Evolutionary conservation across 2,113 vertebrate species (phyloP).

Genomic region (Bos javanicus): DNA sequence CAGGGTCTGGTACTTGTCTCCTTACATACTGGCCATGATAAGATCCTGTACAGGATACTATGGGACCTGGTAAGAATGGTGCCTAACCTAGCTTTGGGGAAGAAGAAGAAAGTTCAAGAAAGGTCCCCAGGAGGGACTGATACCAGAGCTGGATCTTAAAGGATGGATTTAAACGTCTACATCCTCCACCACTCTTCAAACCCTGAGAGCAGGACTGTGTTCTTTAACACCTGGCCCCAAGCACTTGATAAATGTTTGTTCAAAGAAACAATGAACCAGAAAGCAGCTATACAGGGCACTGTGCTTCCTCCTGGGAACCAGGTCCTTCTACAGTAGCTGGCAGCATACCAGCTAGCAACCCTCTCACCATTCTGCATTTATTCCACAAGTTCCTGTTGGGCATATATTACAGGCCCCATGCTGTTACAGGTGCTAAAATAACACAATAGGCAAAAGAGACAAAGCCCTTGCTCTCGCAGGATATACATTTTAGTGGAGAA

Average conservation of each 20-base stretch:
- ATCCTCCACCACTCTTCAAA: neutral
- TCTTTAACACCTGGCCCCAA: neutral
- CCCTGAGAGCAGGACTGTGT: neutral
- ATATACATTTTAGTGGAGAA: neutral
- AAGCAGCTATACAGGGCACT: neutral
- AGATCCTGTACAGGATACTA: neutral
- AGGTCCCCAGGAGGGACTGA: neutral
- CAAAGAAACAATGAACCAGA: neutral
- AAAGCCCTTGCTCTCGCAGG: neutral
- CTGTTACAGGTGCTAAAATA: neutral
- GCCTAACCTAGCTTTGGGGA: neutral
- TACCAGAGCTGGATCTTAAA: neutral
- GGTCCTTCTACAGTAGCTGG: neutral
- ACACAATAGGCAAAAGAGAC: neutral
- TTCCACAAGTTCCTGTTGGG: neutral
- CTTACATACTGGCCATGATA: neutral
- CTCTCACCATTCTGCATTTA: neutral
- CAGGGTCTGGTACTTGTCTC: neutral
- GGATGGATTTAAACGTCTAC: neutral
- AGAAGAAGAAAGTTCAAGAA: neutral
- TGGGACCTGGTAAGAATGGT: rapidly evolving
- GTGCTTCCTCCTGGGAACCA: neutral
- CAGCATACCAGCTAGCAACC: neutral
- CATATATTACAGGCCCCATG: neutral
- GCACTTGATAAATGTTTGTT: neutral